A percentile compares a stretch with the other conserved stretches of the same genome.
Evolutionary conservation across 2,113 vertebrate genomes (phyloP).

Genomic region (Dolichallabes microphthalmus): DNA sequence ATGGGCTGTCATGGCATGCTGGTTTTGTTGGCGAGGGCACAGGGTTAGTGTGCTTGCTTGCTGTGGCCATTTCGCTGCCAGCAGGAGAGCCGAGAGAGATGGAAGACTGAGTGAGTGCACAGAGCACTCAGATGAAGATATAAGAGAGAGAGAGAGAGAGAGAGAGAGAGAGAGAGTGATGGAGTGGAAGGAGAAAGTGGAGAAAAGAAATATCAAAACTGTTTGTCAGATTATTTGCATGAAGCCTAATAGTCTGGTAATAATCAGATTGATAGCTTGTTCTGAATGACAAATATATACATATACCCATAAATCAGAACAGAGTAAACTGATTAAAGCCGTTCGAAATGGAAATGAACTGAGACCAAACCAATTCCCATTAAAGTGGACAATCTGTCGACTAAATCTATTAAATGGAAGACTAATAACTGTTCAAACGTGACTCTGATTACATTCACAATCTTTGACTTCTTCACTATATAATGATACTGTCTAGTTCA

Average conservation of each 20-base stretch:
- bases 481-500: not conserved
- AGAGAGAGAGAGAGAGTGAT: not conserved
- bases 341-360: not conserved
- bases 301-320: not conserved
- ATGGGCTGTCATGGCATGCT: conserved; percentile 39
- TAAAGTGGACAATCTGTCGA: conserved; percentile 28
- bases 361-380: conserved; percentile 16
- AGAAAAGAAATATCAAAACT: conserved; percentile 23
- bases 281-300: not conserved
- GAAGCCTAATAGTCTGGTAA: not conserved
- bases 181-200: conserved; percentile 19
- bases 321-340: conserved; percentile 17
- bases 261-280: conserved; percentile 11
- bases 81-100: conserved; percentile 48
- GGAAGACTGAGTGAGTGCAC: conserved; percentile 42
- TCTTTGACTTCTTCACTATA: not conserved
- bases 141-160: not conserved
- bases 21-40: conserved; percentile 40
- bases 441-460: not conserved
- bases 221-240: not conserved
- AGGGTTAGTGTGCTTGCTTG: conserved; percentile 49
- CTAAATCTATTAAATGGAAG: conserved; percentile 19
- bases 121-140: not conserved
- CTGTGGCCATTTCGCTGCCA: conserved; percentile 52
- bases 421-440: not conserved